Conservation (phyloP, 2,797 vertebrate species). For the Poecilia velifera region DNA sequence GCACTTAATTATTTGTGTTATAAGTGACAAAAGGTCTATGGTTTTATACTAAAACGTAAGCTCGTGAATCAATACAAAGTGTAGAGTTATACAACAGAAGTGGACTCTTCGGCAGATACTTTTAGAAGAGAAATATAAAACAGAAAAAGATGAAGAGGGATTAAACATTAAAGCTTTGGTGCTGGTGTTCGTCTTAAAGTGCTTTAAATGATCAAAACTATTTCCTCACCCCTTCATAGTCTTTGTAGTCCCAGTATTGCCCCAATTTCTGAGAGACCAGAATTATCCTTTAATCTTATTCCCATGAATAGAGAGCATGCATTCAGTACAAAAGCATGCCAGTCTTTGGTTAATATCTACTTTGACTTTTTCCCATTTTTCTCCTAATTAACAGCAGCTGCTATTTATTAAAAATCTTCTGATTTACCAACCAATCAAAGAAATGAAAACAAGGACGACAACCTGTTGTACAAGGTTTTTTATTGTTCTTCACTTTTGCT, state of each 20-base stretch:
- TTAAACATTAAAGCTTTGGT: background rate
- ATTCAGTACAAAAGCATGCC: background rate
- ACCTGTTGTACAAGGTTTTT: slow-evolving; percentile 7
- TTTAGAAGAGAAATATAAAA: background rate
- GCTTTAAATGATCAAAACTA: background rate
- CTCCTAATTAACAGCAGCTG: background rate
- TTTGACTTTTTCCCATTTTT: background rate
- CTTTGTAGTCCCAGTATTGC: background rate
- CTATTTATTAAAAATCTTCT: slow-evolving; percentile 7
- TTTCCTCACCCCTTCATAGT: background rate
- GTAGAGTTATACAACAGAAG: background rate
- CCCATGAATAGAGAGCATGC: background rate
- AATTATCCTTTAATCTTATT: slow-evolving; percentile 10
- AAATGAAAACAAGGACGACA: slow-evolving; percentile 8
- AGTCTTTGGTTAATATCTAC: background rate
- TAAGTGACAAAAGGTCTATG: background rate
- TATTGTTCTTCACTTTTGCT: background rate
- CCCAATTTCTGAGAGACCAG: background rate
- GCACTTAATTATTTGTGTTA: background rate
- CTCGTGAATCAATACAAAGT: background rate
- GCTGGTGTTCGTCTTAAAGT: background rate
- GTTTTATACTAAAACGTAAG: no score
- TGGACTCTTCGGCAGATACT: background rate
- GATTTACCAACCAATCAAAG: background rate
- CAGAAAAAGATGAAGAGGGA: background rate